Evolutionary conservation across 2,113 vertebrate species (phyloP), one percentile per base, ranked within the genome.

Genomic region (Myotis brandtii): DNA sequence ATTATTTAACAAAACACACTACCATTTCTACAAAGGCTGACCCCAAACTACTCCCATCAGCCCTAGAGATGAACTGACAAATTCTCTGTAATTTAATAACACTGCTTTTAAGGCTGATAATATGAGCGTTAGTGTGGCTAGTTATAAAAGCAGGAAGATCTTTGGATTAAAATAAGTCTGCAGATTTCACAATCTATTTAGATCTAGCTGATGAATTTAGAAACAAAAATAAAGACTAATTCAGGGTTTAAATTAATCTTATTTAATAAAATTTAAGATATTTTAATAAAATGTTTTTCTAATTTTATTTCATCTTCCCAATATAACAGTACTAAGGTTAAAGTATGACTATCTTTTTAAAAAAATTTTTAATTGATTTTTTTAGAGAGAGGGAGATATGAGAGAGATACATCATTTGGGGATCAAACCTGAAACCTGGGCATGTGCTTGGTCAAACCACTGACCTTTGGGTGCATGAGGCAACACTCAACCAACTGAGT

Each of bases 261-360:
- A 73, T 27, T 23, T 90, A 89, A 90, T 84, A 94, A 87, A 94
- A 84, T 62, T 23, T 67, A 95, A 79, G 64, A 11, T 75, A 92
- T 56, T 95, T 92, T 73, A 96, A 94, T 40, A 92, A 90, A 96
- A 84, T 27, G n/a, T 27, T 86, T 72, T 75, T 16, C 87, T 82
- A 73, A 91, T 76, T 96, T 9, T 59, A 73, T 72, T 96, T 96
- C 32, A 95, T 89, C 64, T n/a, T 95, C 27, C 72, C 72, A 52
- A 32, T 43, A 91, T 12, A 98, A n/a, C 67, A 96, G 40, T 13
- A 83, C 81, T 95, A 75, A 25, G 56, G 72, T 40, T 94, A 89
- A 97, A 92, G 32, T 89, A 96, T 75, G 75, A 91, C 62, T 30
- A 62, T 13, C 25, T 30, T 62, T 62, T 62, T 27, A 10, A 10